Evolutionary conservation across 2,797 vertebrate genomes (phyloP).

Genomic region (Pyrocephalus nanus): DNA sequence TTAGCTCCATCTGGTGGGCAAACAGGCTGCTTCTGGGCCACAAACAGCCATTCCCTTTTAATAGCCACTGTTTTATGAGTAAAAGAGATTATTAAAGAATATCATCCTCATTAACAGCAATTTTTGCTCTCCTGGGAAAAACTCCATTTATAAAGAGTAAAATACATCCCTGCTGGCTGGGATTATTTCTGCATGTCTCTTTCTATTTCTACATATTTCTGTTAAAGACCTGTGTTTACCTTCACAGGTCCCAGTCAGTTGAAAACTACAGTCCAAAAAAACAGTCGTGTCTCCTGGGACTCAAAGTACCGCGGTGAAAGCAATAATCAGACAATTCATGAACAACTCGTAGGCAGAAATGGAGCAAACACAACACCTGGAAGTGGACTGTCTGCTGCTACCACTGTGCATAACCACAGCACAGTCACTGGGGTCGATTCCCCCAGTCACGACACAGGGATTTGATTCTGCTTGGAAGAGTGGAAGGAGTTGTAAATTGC

Average conservation of each 20-base stretch:
- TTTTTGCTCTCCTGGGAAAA: neutral
- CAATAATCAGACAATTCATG: neutral
- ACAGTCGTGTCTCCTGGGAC: neutral
- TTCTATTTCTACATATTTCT: neutral
- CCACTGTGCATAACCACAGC: neutral
- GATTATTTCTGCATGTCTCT: neutral
- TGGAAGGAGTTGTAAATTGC: neutral
- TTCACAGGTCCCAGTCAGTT: neutral
- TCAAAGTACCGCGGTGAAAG: neutral
- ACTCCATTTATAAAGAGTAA: neutral
- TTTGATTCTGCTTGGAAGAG: neutral
- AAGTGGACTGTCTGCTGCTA: neutral
- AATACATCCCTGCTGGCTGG: neutral
- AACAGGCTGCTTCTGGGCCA: neutral
- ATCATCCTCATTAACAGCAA: neutral
- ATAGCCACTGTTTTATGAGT: neutral
- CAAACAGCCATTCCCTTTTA: neutral
- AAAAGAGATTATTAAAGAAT: neutral
- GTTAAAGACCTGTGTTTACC: neutral
- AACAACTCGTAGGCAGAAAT: neutral
- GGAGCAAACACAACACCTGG: neutral
- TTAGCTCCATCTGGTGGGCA: slow-evolving; percentile 19
- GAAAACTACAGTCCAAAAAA: neutral
- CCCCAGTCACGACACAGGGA: neutral
- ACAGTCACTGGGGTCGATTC: neutral